These are phyloP conservation scores for Microplitis deprimator DNA, from an alignment of 2,888 invertebrate genomes.

Conservation along the genomic window DNA sequence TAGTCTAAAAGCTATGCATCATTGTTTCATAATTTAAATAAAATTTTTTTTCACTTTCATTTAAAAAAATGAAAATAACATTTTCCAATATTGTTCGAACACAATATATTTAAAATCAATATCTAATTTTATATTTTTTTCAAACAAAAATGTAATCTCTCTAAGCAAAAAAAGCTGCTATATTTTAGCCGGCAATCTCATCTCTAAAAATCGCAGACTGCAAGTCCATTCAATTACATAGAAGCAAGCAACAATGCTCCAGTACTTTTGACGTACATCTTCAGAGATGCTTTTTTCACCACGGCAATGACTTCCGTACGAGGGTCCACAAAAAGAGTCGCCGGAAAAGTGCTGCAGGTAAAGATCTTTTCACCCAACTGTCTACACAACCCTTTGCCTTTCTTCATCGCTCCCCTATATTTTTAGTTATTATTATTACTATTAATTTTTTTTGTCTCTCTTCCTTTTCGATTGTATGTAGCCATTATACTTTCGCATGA, in stretches of 20 bases:
- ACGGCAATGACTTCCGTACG: constrained; percentile 34
- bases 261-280: constrained; percentile 19
- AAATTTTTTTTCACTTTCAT: too few relatives aligned
- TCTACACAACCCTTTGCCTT: constrained; percentile 25
- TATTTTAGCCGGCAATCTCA: neutral
- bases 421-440: neutral
- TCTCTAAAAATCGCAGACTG: neutral
- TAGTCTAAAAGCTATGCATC: too few relatives aligned
- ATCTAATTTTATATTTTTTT: too few relatives aligned
- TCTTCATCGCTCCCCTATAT: constrained; percentile 10
- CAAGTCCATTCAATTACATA: neutral
- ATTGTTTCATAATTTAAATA: too few relatives aligned
- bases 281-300: constrained; percentile 28
- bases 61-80: too few relatives aligned
- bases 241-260: constrained; percentile 4
- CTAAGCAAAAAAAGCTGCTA: neutral
- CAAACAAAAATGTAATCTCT: too few relatives aligned
- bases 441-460: neutral
- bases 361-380: constrained; percentile 4
- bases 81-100: too few relatives aligned
- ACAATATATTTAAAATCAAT: too few relatives aligned
- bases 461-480: constrained; percentile 35
- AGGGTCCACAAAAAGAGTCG: constrained; percentile 27
- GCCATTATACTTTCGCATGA: constrained; percentile 39
- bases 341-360: constrained; percentile 35